Evolutionary conservation across 2,113 vertebrate species (phyloP), one percentile per base, ranked within the genome.

Genomic region (Stigmatopora argus): DNA sequence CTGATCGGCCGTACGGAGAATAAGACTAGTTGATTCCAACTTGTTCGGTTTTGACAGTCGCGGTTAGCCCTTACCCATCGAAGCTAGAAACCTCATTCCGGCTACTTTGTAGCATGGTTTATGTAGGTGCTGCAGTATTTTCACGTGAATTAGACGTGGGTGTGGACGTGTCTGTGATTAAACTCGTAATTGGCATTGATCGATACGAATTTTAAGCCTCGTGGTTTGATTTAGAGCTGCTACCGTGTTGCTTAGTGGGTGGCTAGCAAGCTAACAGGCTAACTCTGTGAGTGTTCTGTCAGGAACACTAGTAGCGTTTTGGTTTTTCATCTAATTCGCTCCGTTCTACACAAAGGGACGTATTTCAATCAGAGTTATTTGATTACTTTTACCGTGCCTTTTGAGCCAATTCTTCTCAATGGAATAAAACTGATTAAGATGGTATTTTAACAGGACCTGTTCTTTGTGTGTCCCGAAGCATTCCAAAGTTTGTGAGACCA

Each of bases 201-300:
- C 35, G n/a, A 7, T 51, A 5, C 0, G 31, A 70, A 1, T 69
- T 73, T 26, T 41, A 52, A 10, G 51, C 65, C 41, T 67, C 56
- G 23, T 5, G 34, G 18, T 34, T 52, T 23, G 14, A 15, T 38
- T 71, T 59, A 57, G 5, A 59, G 64, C 51, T 35, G 21, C 47
- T 65, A 41, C 38, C 59, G 52, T 48, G 5, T 67, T 65, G 45
- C 17, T 80, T 60, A 45, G 62, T 78, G 70, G 77, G 71, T 78
- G 75, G 83, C 78, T 86, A 76, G 65, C 66, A 49, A 26, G 73
- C 53, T 74, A 83, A 23, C 57, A 21, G 23, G 69, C 71, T 74
- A 75, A 56, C 69, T 60, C 21, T 23, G 64, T 10, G n/a, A n/a
- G 49, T 52, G 49, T 52, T 77, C 71, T 81, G 62, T 74, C 62